Base-by-base conservation (phyloP, 2,888 invertebrate species). In the Pristionchus maxplancki region DNA sequence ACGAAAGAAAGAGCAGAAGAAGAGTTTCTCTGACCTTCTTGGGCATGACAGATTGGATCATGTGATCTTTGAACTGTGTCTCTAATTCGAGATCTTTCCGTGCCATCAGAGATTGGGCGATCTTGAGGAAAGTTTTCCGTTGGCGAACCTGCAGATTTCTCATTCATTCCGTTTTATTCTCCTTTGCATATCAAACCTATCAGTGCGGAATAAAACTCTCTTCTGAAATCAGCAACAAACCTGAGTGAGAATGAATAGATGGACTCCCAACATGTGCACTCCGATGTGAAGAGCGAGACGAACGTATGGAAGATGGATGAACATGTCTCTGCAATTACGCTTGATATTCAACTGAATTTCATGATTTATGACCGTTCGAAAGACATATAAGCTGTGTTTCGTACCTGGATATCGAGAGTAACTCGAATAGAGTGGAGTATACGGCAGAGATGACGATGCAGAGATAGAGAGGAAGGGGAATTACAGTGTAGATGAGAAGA, bases 31-130 rank as follows among this genome's bases (percentile, higher is more conserved):
- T 44, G 44, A 94, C 94, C 90, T 94, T 94, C 89, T 97, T 97
- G 15, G 98, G 98, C 98, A 98, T 98, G 89, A 99, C 97, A 40
- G 98, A 98, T 95, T 97, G 97, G 93, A 98, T 98, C 98, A 98
- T 98, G 95, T 98, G 97, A 95, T 98, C 98, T 95, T 98, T 98
- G 78, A 98, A 96, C 94, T 97, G 97, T 93, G 97, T 98, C 95
- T 98, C 98, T 96, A 97, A 96, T 95, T 98, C 97, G 89, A 98
- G 95, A 95, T 98, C 98, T 87, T 97, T 96, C 50, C 97, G 96
- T 8, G 98, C 98, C 89, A 98, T 95, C 89, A 98, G 95, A 93
- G 98, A 97, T 95, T 98, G 98, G 1, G 98, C 98, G 86, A 96
- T 97, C 96, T 98, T 98, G 97, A 98, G 97, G 95, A 98, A 98